Evolutionary conservation across 30 jellyfish, hydroid and myxozoan species (phyloP).

Genomic region (Chrysaora quinquecirrha): DNA sequence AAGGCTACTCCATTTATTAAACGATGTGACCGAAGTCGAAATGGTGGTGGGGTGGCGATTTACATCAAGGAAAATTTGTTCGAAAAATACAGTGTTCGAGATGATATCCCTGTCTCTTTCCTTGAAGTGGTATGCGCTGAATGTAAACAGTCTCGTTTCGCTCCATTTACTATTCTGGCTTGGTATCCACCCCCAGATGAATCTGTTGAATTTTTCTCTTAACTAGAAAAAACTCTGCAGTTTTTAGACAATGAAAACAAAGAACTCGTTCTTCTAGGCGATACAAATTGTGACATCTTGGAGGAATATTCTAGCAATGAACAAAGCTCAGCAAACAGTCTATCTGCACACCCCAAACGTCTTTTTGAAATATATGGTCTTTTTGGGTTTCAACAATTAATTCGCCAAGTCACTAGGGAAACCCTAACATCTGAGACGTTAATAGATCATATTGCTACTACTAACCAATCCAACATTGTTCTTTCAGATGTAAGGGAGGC

Average conservation of each 20-base stretch:
- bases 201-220: conserved; percentile 28
- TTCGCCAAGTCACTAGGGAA: neutral
- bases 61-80: too few species aligned
- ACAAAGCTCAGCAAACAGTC: conserved; percentile 4
- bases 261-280: conserved; percentile 27
- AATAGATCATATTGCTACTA: neutral
- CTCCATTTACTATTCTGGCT: too few species aligned
- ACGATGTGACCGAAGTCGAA: too few species aligned
- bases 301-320: conserved; percentile 1
- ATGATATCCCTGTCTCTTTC: too few species aligned
- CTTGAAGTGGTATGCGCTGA: conserved; percentile 30
- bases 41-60: too few species aligned
- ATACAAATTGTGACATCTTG: conserved; percentile 35
- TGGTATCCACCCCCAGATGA: conserved; percentile 41
- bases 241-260: neutral
- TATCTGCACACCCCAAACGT: conserved; percentile 28
- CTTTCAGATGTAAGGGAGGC: neutral
- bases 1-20: too few species aligned
- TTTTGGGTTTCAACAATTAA: conserved; percentile 10
- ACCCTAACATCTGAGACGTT: neutral
- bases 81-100: too few species aligned
- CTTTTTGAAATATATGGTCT: conserved; percentile 2
- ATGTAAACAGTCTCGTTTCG: neutral
- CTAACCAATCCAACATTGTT: neutral
- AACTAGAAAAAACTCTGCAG: conserved; percentile 20